Evolutionary conservation across 2,797 vertebrate genomes (phyloP), one percentile per base, ranked within the genome.

Genomic region (Chanos chanos): DNA sequence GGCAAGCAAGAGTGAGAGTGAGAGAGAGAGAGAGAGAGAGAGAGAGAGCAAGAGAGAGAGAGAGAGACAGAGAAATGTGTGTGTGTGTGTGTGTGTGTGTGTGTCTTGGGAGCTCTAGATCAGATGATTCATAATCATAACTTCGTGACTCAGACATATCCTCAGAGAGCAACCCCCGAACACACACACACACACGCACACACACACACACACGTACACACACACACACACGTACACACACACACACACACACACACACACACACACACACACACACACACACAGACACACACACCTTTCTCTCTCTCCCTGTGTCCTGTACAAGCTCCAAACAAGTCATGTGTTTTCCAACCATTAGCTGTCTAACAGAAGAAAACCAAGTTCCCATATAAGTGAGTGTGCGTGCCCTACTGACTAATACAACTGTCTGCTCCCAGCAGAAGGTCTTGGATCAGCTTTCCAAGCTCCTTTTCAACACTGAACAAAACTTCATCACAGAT

Each of bases 101-200:
- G 66, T 65, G 66, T 72, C 47, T 44, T 19, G 69, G 59, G 65
- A 76, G 75, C 43, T 9, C 59, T 40, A 51, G 31, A 72, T 78
- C 61, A 62, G 40, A 66, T 83, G 83, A 87, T 74, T 86, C 82
- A 79, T 68, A 40, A 37, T 58, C 13, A 70, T 69, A 13, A 60
- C 75, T 71, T 70, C 75, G 43, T 76, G 75, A 81, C 74, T 82
- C 77, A 71, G 62, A n/a, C n/a, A 79, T 74, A 56, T 79, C 86
- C 80, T 73, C 12, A 16, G 24, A 21, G 27, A 31, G 31, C 2
- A 49, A 31, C 49, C n/a, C 7, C 10, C 12, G n/a, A n/a, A n/a
- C n/a, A n/a, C n/a, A n/a, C n/a, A n/a, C n/a, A n/a, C n/a, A n/a
- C n/a, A n/a, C 27, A 5, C 4, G 4, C 5, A 4, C 7, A 4